These are phyloP conservation scores for Diadromus collaris DNA, from an alignment of 2,888 invertebrate species.

Conservation along the genomic window DNA sequence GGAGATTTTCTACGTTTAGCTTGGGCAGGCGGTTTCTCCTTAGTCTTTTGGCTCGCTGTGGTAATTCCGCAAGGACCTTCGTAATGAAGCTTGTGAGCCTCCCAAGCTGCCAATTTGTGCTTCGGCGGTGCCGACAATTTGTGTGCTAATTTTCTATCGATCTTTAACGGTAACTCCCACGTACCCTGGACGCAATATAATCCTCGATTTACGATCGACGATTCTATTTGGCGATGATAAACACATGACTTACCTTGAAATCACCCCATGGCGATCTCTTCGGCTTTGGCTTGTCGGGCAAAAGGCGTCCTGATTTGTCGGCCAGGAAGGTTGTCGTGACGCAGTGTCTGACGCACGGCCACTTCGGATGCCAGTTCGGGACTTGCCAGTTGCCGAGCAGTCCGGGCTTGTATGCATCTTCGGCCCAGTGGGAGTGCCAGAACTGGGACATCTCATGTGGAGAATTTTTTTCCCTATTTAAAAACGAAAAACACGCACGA, in stretches of 20 bases:
- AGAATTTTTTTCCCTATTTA: conserved; percentile 4
- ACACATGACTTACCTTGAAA: conserved; percentile 66
- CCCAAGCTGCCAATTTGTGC: conserved; percentile 65
- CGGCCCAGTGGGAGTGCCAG: conserved; percentile 72
- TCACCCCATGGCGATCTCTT: conserved; percentile 65
- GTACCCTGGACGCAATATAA: conserved; percentile 61
- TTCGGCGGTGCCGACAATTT: conserved; percentile 66
- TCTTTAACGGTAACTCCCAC: conserved; percentile 71
- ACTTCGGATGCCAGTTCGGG: conserved; percentile 71
- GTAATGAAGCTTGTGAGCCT: conserved; percentile 58
- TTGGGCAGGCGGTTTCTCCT: conserved; percentile 10
- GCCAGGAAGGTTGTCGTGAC: conserved; percentile 67
- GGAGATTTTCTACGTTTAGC: conserved; percentile 4
- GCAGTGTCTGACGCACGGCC: conserved; percentile 69
- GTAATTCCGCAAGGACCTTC: conserved; percentile 32
- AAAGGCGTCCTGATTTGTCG: conserved; percentile 67
- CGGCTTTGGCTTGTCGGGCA: conserved; percentile 62
- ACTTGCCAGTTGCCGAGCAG: conserved; percentile 73
- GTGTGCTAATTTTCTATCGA: conserved; percentile 65
- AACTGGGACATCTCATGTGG: conserved; percentile 69
- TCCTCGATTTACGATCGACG: background rate
- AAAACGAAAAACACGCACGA: conserved; percentile 4
- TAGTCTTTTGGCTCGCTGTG: conserved; percentile 15
- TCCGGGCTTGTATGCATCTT: conserved; percentile 67
- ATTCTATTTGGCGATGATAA: background rate